Evolutionary conservation across 2,113 vertebrate species (phyloP).

Genomic region (Apodemus sylvaticus): DNA sequence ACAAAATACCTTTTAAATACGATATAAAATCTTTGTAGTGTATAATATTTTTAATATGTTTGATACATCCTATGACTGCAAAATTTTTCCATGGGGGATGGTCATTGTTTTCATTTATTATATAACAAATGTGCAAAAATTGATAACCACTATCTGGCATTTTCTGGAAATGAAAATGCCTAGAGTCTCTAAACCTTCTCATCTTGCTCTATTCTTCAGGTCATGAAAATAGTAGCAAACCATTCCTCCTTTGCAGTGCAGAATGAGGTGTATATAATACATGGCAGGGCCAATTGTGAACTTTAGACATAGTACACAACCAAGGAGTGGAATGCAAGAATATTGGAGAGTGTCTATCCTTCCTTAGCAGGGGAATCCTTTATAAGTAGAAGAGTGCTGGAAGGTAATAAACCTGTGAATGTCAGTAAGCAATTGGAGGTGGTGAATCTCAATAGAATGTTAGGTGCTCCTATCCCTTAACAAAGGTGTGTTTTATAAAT

Average conservation of each 20-base stretch:
- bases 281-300: neutral
- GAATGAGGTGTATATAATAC: neutral
- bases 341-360: neutral
- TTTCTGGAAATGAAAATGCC: neutral
- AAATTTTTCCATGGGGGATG: neutral
- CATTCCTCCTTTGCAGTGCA: no score
- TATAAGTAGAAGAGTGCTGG: neutral
- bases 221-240: neutral
- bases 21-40: neutral
- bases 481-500: neutral
- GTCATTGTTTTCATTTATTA: neutral
- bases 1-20: neutral
- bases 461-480: neutral
- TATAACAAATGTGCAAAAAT: neutral
- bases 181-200: neutral
- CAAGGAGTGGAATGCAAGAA: neutral
- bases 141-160: neutral
- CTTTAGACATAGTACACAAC: neutral
- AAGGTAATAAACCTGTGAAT: neutral
- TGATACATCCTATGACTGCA: neutral
- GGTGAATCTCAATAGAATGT: neutral
- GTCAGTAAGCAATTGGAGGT: neutral
- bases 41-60: neutral
- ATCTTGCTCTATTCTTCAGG: neutral
- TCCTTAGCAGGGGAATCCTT: no score